Conservation (phyloP, 2,113 vertebrate species). For the Menidia beryllina region DNA sequence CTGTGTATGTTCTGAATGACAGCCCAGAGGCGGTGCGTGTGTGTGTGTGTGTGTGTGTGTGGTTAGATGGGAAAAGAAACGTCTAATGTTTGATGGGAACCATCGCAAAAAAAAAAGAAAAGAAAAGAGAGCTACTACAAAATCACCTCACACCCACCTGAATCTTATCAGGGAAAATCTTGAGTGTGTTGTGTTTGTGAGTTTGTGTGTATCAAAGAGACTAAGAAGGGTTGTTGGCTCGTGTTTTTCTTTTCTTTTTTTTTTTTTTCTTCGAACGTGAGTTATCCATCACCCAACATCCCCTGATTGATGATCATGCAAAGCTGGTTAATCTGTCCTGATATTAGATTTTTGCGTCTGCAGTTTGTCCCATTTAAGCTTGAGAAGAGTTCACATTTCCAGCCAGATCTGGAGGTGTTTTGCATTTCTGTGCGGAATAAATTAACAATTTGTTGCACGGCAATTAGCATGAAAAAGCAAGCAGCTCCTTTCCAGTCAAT, state of each 20-base stretch:
- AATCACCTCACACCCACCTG: slow-evolving; percentile 67
- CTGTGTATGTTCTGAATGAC: slow-evolving; percentile 75
- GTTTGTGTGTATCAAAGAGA: slow-evolving; percentile 11
- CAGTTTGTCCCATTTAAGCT: slow-evolving; percentile 7
- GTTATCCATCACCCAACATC: slow-evolving; percentile 16
- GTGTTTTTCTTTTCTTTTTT: slow-evolving; percentile 33
- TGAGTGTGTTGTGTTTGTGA: slow-evolving; percentile 9
- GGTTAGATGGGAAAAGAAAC: slow-evolving; percentile 64
- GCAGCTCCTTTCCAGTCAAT: slow-evolving; percentile 75
- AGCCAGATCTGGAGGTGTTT: slow-evolving; percentile 31
- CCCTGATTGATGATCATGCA: slow-evolving; percentile 33
- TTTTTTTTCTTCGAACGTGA: slow-evolving; percentile 35
- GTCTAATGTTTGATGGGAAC: slow-evolving; percentile 77
- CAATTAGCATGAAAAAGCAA: slow-evolving; percentile 76
- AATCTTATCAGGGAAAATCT: slow-evolving; percentile 43
- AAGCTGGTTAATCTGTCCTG: slow-evolving; percentile 13
- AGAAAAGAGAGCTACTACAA: slow-evolving; percentile 57
- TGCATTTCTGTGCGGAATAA: slow-evolving; percentile 68
- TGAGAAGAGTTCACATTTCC: slow-evolving; percentile 5
- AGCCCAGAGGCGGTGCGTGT: slow-evolving; percentile 70
- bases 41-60: too few relatives aligned
- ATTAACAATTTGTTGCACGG: slow-evolving; percentile 74
- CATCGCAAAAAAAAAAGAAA: slow-evolving; percentile 31
- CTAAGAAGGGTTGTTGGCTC: slow-evolving; percentile 40
- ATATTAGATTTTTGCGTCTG: background rate